Percentiles rank a stretch among this genome's conserved stretches.
Conservation (phyloP, 2,797 vertebrate genomes). For the Chelon labrosus region DNA sequence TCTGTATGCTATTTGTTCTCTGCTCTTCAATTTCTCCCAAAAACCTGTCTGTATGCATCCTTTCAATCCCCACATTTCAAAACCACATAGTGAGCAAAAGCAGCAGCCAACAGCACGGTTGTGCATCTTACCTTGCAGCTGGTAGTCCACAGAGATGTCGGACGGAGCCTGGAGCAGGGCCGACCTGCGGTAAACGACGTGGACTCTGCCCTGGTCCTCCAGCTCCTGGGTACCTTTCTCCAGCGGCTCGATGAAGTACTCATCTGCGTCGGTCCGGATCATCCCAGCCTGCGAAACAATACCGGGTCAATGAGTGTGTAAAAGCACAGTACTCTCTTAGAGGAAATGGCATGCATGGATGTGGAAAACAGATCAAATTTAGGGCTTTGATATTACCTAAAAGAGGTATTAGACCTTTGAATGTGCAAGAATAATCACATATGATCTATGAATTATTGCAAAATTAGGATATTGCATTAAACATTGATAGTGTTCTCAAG, state of each 20-base stretch:
- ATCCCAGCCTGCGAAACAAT: conserved; percentile 90
- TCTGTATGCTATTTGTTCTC: no score
- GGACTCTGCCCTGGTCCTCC: conserved; percentile 92
- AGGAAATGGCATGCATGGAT: not conserved
- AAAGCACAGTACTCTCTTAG: not conserved
- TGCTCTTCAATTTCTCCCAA: no score
- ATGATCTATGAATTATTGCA: no score
- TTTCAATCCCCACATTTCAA: no score
- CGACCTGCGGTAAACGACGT: conserved; percentile 94
- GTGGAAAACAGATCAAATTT: not conserved
- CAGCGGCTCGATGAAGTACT: conserved; percentile 98
- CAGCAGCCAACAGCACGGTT: accelerated
- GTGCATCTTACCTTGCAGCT: conserved; percentile 72
- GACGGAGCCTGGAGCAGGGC: conserved; percentile 78
- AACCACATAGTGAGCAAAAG: not conserved
- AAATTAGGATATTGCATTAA: not conserved
- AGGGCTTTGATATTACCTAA: not conserved
- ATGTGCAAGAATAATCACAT: not conserved
- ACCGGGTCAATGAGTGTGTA: not conserved
- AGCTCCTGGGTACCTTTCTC: conserved; percentile 93
- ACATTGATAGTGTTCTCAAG: not conserved
- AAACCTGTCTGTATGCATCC: no score
- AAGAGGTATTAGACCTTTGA: not conserved
- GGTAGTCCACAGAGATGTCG: conserved; percentile 83
- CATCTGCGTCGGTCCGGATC: conserved; percentile 94